Conservation (phyloP, 2,888 invertebrate species). For the Agonum fuliginosum region DNA sequence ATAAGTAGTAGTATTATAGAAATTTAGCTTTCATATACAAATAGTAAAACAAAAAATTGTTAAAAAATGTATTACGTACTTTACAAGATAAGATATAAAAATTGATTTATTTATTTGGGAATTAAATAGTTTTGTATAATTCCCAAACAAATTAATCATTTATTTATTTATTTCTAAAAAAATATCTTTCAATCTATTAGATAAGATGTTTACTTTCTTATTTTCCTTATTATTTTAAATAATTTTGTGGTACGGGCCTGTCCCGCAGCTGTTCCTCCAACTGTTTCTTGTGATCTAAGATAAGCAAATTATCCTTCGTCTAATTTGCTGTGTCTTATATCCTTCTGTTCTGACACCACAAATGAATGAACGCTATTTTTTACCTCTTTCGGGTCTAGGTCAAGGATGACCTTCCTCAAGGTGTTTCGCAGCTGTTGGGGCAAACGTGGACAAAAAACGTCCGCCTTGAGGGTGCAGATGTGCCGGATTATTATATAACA, state of each 20-base stretch:
- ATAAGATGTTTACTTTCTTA: too few species aligned
- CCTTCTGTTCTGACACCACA: neutral
- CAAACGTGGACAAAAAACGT: constrained; percentile 9
- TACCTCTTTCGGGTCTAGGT: constrained; percentile 17
- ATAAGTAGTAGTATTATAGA: too few species aligned
- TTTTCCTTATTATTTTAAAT: neutral
- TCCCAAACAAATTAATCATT: too few species aligned
- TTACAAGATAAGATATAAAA: too few species aligned
- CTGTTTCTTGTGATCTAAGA: neutral
- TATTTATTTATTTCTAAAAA: too few species aligned
- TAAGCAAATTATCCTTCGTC: constrained; percentile 27
- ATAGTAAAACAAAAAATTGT: too few species aligned
- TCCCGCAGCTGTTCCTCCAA: constrained; percentile 12
- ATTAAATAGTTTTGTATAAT: too few species aligned
- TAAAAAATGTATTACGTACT: too few species aligned
- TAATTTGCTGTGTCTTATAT: constrained; percentile 16
- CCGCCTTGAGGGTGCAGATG: constrained; percentile 30
- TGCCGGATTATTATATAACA: constrained; percentile 31
- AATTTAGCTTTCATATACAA: too few species aligned
- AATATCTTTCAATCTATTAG: too few species aligned
- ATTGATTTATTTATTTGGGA: too few species aligned
- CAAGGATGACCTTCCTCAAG: constrained; percentile 24
- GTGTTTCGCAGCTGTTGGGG: constrained; percentile 20
- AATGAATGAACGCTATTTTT: constrained; percentile 8
- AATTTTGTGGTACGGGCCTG: neutral